Percentiles rank a stretch among this genome's conserved stretches.
Evolutionary conservation across 2,113 vertebrate species (phyloP).

Genomic region (Mellivora capensis): DNA sequence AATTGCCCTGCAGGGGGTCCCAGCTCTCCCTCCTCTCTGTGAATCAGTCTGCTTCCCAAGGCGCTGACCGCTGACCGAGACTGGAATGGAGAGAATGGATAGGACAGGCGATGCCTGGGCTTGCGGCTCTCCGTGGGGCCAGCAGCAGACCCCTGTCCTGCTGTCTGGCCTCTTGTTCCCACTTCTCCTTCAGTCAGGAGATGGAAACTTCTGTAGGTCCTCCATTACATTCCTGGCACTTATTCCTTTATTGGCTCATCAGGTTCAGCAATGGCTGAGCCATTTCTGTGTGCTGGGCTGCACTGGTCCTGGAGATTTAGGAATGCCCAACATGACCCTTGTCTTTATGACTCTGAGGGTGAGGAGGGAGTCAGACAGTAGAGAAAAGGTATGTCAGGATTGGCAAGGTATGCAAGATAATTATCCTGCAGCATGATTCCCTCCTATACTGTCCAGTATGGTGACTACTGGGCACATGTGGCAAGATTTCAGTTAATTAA

Average conservation of each 20-base stretch:
- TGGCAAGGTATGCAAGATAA: background rate
- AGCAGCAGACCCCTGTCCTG: fast-evolving
- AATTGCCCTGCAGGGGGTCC: background rate
- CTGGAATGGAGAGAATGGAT: fast-evolving
- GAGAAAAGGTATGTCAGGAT: background rate
- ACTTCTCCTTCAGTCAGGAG: background rate
- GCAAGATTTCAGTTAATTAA: background rate
- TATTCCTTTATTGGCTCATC: background rate
- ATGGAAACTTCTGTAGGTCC: background rate
- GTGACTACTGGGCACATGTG: background rate
- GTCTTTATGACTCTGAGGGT: background rate
- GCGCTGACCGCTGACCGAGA: fast-evolving
- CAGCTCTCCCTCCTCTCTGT: background rate
- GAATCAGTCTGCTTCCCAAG: background rate
- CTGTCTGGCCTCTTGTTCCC: background rate
- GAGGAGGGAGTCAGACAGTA: background rate
- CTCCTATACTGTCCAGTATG: fast-evolving
- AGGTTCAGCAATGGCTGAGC: background rate
- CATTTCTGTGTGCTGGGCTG: background rate
- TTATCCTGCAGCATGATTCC: background rate
- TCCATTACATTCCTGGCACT: background rate
- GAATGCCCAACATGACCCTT: background rate
- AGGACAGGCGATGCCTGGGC: background rate
- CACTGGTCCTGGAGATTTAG: background rate
- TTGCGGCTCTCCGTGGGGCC: fast-evolving